phyloP scores from a whole-genome alignment of 2,888 invertebrate genomes.

The Prenolepis imparis region DNA sequence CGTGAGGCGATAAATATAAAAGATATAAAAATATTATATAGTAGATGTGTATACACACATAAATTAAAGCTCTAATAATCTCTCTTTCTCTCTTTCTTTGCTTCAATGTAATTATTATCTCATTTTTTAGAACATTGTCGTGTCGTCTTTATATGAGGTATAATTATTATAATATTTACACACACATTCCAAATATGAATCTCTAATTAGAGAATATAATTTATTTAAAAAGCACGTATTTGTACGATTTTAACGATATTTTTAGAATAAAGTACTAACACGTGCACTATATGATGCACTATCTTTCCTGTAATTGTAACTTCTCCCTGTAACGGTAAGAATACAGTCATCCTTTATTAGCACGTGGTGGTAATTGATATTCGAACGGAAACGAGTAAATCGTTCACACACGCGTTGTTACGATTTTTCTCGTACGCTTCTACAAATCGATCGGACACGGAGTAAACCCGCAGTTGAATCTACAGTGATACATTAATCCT shows the following conservation, averaged over 20 bases:
- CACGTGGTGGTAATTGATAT: neutral
- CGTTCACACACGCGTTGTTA: neutral
- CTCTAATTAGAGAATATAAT: too few relatives aligned
- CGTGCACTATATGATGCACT: neutral
- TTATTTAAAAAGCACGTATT: neutral
- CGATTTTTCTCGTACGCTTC: neutral
- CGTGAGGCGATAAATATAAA: slow-evolving; percentile 43
- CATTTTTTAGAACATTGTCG: neutral
- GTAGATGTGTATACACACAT: neutral
- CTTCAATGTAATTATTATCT: slow-evolving; percentile 43
- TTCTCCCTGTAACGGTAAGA: neutral
- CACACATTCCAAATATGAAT: neutral
- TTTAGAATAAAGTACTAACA: neutral
- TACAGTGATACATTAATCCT: neutral
- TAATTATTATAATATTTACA: neutral
- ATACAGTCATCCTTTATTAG: neutral
- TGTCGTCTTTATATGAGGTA: neutral
- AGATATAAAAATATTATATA: slow-evolving; percentile 32
- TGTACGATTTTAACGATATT: neutral
- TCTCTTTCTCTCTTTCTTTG: neutral
- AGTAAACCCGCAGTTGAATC: slow-evolving; percentile 4
- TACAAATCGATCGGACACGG: neutral
- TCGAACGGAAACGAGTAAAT: slow-evolving; percentile 23
- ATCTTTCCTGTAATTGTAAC: neutral
- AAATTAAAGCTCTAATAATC: neutral